Evolutionary conservation across 2,888 invertebrate genomes (phyloP), one percentile per base, ranked within the genome.

Genomic region (Tetanocera ferruginea): DNA sequence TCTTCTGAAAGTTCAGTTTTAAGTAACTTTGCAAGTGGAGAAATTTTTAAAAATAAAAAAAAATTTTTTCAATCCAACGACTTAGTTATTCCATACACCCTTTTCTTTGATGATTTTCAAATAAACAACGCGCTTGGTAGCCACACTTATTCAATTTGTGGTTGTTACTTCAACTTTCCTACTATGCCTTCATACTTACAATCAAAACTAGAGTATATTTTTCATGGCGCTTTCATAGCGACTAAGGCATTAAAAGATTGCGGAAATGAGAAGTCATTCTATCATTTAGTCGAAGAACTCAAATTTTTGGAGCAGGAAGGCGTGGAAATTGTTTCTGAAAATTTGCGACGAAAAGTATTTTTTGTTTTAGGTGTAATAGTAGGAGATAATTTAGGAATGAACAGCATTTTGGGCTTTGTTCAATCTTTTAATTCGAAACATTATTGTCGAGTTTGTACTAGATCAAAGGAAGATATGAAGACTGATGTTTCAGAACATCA

Each of bases 401-500:
- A 79, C 76, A 74, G 57, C 55, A 74, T 79, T 64, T 71, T 75
- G 34, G 78, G 77, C 55, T 78, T 80, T 78, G 77, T 79, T 17
- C 73, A 82, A 73, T 82, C 82, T 19, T 83, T 84, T 80, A 83
- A 80, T 79, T 78, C 79, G 8, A 80, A 81, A 57, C 66, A 78
- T 64, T 84, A 79, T 76, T 84, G 83, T 75, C 78, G 83, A 51
- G 78, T 77, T 73, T 83, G 83, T 77, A 79, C 72, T 72, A 81
- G 78, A 78, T 76, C 76, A 62, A 81, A 79, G 75, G 67, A 69
- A 51, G 66, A 82, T 76, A 81, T 82, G 79, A 75, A 83, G 80
- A 70, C 25, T 76, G 80, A 82, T 77, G 34, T 70, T 76, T 57
- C 73, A 66, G 82, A 84, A 78, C 76, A 71, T n/a, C n/a, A n/a